Conservation (phyloP, 2,888 invertebrate genomes). For the Pollenia labialis region DNA sequence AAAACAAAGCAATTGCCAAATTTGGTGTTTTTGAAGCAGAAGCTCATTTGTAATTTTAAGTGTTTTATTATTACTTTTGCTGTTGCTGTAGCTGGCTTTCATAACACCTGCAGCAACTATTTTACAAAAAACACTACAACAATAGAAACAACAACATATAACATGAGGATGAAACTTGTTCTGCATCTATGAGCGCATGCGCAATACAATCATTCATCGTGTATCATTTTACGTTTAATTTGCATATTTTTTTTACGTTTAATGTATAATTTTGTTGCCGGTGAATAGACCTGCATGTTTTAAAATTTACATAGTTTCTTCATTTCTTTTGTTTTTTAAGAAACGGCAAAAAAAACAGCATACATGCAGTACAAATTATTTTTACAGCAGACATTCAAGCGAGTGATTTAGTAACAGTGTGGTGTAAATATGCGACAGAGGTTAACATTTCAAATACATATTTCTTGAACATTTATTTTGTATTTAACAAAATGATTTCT, state of each 20-base stretch:
- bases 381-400: constrained; percentile 26
- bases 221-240: constrained; percentile 71
- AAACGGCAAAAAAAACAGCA: constrained; percentile 5
- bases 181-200: constrained; percentile 73
- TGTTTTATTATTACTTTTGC: constrained; percentile 37
- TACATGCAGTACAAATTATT: constrained; percentile 41
- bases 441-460: background rate
- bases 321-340: constrained; percentile 62
- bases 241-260: constrained; percentile 67
- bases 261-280: constrained; percentile 41
- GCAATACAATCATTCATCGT: constrained; percentile 60
- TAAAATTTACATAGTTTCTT: constrained; percentile 48
- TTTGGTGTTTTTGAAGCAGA: constrained; percentile 52
- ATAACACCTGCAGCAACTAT: constrained; percentile 67
- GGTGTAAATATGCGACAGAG: background rate
- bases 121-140: constrained; percentile 25
- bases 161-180: constrained; percentile 67
- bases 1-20: constrained; percentile 58
- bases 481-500: too few relatives aligned
- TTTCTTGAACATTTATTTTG: background rate
- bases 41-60: constrained; percentile 67
- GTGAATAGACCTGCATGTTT: constrained; percentile 38
- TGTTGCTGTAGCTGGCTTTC: constrained; percentile 44
- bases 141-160: constrained; percentile 34
- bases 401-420: constrained; percentile 20